phyloP scores from a whole-genome alignment of 64 coral and sea anemone species.

The Montipora cactus region DNA sequence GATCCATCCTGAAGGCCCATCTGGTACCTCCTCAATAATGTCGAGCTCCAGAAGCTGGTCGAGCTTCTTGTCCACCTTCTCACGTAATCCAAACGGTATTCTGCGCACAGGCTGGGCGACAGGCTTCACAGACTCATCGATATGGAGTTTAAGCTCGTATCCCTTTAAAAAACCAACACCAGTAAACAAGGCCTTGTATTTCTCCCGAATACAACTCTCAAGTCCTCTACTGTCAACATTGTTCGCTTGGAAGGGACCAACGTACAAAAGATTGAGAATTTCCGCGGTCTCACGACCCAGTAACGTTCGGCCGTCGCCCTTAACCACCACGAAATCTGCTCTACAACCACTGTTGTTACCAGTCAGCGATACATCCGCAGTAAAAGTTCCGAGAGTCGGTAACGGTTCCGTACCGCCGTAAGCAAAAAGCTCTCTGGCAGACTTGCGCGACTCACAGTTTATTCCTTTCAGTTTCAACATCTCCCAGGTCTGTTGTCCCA shows the following conservation, averaged over 20 bases:
- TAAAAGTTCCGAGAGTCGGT: conserved; percentile 6
- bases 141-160: conserved; percentile 48
- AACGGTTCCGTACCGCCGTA: background rate
- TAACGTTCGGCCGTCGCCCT: background rate
- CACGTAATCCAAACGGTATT: no score
- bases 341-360: background rate
- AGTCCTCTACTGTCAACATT: background rate
- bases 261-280: background rate
- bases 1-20: background rate
- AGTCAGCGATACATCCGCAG: background rate
- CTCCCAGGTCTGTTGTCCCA: conserved; percentile 1
- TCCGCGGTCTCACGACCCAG: background rate
- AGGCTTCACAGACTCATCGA: no score
- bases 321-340: background rate
- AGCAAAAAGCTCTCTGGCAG: background rate
- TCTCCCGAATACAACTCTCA: background rate
- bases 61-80: no score
- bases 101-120: no score
- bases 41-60: no score
- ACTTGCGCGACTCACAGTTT: conserved; percentile 9
- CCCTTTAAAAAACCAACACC: conserved; percentile 67
- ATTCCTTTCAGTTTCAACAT: conserved; percentile 4
- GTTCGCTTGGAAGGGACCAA: background rate
- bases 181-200: conserved; percentile 54
- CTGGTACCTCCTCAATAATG: background rate